Evolutionary conservation across 92 coral and sea anemone species (phyloP).

Genomic region (Phenganax marumi): DNA sequence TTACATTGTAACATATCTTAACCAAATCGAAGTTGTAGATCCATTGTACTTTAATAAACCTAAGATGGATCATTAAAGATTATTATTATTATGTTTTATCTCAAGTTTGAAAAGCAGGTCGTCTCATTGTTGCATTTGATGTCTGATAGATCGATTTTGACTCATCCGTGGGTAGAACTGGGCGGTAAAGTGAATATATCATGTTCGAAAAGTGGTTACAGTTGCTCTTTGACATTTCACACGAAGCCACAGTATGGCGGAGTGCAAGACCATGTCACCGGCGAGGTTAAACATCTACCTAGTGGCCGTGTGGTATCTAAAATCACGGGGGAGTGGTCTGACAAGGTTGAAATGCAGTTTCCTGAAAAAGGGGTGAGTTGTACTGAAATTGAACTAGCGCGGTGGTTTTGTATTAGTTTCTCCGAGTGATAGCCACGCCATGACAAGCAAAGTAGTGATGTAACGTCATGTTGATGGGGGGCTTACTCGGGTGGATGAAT

Average conservation of each 20-base stretch:
- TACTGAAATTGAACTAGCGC: too few relatives aligned
- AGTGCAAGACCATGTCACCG: constrained; percentile 84
- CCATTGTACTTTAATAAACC: too few relatives aligned
- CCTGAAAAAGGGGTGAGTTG: constrained; percentile 77
- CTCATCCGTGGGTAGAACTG: constrained; percentile 95
- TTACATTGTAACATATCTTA: too few relatives aligned
- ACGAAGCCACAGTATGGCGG: constrained; percentile 98
- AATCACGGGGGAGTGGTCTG: constrained; percentile 96
- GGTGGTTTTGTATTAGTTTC: too few relatives aligned
- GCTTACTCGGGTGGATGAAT: too few relatives aligned
- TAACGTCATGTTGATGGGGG: too few relatives aligned
- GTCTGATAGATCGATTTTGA: constrained; percentile 75
- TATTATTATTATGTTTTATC: too few relatives aligned
- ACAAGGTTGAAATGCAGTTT: constrained; percentile 69
- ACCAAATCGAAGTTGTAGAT: too few relatives aligned
- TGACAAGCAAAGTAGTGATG: too few relatives aligned
- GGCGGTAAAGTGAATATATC: constrained; percentile 92
- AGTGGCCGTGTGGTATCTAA: constrained; percentile 81
- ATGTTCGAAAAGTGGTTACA: constrained; percentile 88
- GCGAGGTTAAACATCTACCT: constrained; percentile 87
- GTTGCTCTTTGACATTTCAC: constrained; percentile 90
- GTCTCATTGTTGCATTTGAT: background rate
- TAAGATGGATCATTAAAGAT: too few relatives aligned
- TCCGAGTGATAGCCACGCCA: too few relatives aligned
- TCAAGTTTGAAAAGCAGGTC: too few relatives aligned